Percentiles rank a stretch among this genome's conserved stretches.
Conservation (phyloP, 2,888 invertebrate species). For the Lamellibrachia satsuma region DNA sequence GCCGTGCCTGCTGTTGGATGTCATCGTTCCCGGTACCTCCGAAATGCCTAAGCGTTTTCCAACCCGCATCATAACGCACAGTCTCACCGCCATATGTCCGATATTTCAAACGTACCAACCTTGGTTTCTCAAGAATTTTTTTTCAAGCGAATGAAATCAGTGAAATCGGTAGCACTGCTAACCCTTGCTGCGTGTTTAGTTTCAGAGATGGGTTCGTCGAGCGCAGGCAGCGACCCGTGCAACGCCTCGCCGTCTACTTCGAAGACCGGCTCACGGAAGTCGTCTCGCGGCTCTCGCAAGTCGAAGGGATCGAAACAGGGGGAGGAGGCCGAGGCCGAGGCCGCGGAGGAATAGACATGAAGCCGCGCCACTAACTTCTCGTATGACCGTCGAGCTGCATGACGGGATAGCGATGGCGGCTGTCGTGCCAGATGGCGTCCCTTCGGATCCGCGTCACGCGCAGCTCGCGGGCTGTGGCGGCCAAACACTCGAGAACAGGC, state of each 20-base stretch:
- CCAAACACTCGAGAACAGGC: neutral
- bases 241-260: neutral
- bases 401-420: conserved; percentile 13
- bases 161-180: neutral
- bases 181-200: conserved; percentile 1
- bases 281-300: neutral
- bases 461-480: neutral
- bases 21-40: no score
- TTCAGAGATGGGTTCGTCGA: neutral
- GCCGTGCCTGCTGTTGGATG: no score
- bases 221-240: neutral
- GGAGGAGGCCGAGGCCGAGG: neutral
- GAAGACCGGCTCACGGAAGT: neutral
- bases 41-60: no score
- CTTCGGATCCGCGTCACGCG: neutral
- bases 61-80: no score
- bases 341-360: neutral
- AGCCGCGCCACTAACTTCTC: neutral
- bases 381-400: neutral
- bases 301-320: neutral
- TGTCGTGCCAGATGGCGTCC: neutral
- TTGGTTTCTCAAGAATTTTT: no score
- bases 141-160: no score
- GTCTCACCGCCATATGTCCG: no score
- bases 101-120: no score